Base-by-base conservation (phyloP, 2,888 invertebrate species). In the Lomographa bimaculata region DNA sequence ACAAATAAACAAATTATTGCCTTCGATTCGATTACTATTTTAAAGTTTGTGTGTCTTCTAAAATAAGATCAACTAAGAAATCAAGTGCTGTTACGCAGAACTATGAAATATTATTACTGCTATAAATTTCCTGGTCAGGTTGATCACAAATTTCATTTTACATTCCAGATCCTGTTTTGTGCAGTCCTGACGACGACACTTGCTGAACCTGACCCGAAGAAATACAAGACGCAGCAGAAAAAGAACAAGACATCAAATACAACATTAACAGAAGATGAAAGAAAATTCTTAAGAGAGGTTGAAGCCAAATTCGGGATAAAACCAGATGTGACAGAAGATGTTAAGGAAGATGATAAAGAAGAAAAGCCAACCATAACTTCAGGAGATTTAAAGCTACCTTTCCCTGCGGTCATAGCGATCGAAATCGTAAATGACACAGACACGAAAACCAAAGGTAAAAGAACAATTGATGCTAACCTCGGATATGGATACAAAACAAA, bases 381-480 rank as follows among this genome's bases (percentile, higher is more conserved):
- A 12, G 33, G 16, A 26, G 47, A 50, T 24, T 1, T 41, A 0
- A 54, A 51, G 24, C 20, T 51, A 14, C 54, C 79, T 7, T 83
- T 85, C 29, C 90, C 91, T 2, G 91, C 91, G 24, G 91, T 92
- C 2, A 89, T 92, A 45, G 92, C 92, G 1, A 92, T 92, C 37
- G 91, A 92, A 73, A 92, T 92, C 30, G 90, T 92, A 0, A 91
- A 92, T 37, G 90, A 90, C 41, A 90, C 90, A 1, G 83, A 90
- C 11, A 72, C 86, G 2, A 90, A 89, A 49, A 56, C 60, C 2
- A 91, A 91, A 68, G 89, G 85, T 0, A 95, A 53, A 9, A 84
- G 95, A 52, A 95, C 95, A 0, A 93, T 95, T 6, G 94, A 95
- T 50, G 91, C 92, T 0, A 92, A 93, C 27, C 78, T 95, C 5